Conservation (phyloP, 64 coral and sea anemone species). For the Hydrozoanthus tunicans region DNA sequence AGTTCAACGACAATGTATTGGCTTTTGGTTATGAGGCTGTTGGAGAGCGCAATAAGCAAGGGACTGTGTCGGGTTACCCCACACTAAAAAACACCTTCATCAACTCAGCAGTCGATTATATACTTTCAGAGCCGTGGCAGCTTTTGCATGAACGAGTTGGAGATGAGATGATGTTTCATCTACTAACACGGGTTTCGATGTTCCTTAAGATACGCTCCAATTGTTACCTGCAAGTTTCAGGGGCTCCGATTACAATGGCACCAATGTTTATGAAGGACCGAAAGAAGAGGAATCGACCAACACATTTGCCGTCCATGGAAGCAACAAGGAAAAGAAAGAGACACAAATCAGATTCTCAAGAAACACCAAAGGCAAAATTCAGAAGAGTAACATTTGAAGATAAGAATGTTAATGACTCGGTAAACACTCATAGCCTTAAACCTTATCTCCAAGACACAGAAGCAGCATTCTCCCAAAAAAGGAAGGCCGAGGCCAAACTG, state of each 20-base stretch:
- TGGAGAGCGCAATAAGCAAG: conserved; percentile 51
- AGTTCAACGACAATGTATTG: conserved; percentile 57
- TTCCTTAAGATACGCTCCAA: conserved; percentile 63
- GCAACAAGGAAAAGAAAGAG: conserved; percentile 28
- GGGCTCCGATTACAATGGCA: conserved; percentile 31
- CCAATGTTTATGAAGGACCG: not conserved
- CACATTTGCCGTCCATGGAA: not conserved
- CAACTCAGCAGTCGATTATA: conserved; percentile 56
- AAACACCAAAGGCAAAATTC: not conserved
- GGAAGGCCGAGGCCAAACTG: not conserved
- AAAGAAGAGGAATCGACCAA: not conserved
- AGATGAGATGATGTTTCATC: conserved; percentile 81
- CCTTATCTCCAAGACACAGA: not conserved
- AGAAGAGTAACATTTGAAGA: not conserved
- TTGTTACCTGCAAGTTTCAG: conserved; percentile 81
- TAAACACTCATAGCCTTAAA: not conserved
- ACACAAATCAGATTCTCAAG: not conserved
- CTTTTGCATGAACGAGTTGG: conserved; percentile 79
- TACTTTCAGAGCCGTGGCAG: conserved; percentile 64
- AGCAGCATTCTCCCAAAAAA: not conserved
- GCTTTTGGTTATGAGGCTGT: conserved; percentile 63
- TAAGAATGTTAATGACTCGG: not conserved
- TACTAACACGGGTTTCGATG: conserved; percentile 64
- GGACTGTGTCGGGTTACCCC: conserved; percentile 38
- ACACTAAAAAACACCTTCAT: conserved; percentile 68